These are phyloP conservation scores for Drosophila paramelanica DNA, from an alignment of 2,888 invertebrate genomes.

Conservation along the genomic window DNA sequence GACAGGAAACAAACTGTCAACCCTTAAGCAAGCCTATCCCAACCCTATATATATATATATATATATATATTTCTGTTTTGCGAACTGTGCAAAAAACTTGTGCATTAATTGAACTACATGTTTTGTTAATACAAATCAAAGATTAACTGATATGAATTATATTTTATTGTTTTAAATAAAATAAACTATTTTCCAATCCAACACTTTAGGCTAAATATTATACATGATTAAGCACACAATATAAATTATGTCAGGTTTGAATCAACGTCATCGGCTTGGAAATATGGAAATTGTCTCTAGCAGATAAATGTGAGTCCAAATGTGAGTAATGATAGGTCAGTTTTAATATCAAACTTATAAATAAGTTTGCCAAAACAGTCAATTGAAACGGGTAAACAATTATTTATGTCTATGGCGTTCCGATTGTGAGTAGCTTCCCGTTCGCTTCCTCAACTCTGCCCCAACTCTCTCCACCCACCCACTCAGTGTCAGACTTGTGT, in stretches of 20 bases:
- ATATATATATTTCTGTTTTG: background rate
- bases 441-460: background rate
- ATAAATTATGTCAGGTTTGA: background rate
- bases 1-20: conserved; percentile 50
- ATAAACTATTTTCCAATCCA: background rate
- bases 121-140: background rate
- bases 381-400: conserved; percentile 35
- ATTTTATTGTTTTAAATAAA: background rate
- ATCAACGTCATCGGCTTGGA: conserved; percentile 17
- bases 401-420: conserved; percentile 18
- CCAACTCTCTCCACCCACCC: background rate
- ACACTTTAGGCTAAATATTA: background rate
- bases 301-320: background rate
- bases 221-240: background rate
- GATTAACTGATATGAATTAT: background rate
- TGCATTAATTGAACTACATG: conserved; percentile 18
- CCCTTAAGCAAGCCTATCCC: conserved; percentile 25
- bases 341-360: conserved; percentile 5
- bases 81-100: background rate
- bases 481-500: background rate
- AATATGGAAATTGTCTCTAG: background rate
- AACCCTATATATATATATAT: background rate
- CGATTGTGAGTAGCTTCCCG: background rate
- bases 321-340: conserved; percentile 1
- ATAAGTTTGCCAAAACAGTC: conserved; percentile 23